Evolutionary conservation across 2,797 vertebrate genomes (phyloP).

Genomic region (Spinibarbus caldwelli): DNA sequence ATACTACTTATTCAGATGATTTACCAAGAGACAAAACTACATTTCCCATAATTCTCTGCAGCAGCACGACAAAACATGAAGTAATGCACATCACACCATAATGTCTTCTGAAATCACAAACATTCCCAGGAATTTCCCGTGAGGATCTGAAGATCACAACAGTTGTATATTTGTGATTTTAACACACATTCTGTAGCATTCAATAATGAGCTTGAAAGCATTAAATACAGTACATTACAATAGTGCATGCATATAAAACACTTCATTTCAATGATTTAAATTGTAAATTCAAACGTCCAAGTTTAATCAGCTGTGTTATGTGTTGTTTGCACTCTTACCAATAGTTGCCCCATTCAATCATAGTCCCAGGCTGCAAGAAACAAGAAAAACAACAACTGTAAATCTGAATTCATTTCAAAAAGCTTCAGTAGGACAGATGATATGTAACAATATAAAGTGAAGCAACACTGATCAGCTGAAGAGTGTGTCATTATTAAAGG

Average conservation of each 20-base stretch:
- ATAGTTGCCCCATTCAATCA: conserved; percentile 99
- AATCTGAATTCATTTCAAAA: background rate
- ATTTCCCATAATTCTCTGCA: background rate
- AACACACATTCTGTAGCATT: background rate
- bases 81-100: background rate
- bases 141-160: background rate
- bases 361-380: conserved; percentile 90
- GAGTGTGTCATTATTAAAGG: background rate
- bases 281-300: background rate
- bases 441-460: background rate
- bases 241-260: background rate
- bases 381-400: background rate
- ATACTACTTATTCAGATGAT: background rate
- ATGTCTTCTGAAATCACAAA: background rate
- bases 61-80: background rate
- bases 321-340: conserved; percentile 83
- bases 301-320: too few species aligned
- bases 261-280: background rate
- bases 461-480: background rate
- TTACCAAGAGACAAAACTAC: background rate
- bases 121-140: too few species aligned
- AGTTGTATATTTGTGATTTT: background rate
- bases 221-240: background rate
- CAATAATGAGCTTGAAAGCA: background rate
- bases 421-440: background rate